These are phyloP conservation scores for Samia ricini DNA, from an alignment of 1,140 invertebrate species.

Conservation along the genomic window DNA sequence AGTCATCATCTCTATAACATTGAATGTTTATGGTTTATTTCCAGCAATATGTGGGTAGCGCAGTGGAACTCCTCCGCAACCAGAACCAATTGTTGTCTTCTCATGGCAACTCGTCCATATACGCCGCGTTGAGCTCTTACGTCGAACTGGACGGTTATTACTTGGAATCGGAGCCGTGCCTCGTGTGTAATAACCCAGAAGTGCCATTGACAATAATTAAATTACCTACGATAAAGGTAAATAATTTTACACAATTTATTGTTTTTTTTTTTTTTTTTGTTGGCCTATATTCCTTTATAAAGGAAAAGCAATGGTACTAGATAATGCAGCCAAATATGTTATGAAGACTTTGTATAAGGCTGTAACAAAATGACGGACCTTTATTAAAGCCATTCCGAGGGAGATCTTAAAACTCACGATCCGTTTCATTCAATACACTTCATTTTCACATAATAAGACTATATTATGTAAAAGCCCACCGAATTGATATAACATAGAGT, in stretches of 20 bases:
- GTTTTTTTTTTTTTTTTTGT: neutral
- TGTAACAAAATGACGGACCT: too few relatives aligned
- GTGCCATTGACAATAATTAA: slow-evolving; percentile 95
- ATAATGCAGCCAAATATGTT: too few relatives aligned
- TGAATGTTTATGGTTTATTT: neutral
- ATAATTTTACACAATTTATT: neutral
- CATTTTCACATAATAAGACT: too few relatives aligned
- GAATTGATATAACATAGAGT: too few relatives aligned
- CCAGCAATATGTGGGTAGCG: slow-evolving; percentile 89
- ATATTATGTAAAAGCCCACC: too few relatives aligned
- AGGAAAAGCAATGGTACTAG: too few relatives aligned
- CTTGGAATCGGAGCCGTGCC: slow-evolving; percentile 96
- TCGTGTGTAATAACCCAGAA: slow-evolving; percentile 98
- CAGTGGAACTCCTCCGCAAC: slow-evolving; percentile 88
- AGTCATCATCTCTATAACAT: neutral
- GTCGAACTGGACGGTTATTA: slow-evolving; percentile 98
- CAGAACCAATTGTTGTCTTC: slow-evolving; percentile 93
- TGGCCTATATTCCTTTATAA: neutral
- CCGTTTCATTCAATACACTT: too few relatives aligned
- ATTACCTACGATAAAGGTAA: slow-evolving; percentile 93
- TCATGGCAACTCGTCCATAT: slow-evolving; percentile 96
- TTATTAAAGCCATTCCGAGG: too few relatives aligned
- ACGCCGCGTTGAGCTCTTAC: slow-evolving; percentile 93
- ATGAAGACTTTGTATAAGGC: too few relatives aligned
- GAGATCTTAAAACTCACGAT: too few relatives aligned